These are phyloP conservation scores for Loris lydekkerianus DNA, from an alignment of 2,797 vertebrate genomes.

Conservation along the genomic window DNA sequence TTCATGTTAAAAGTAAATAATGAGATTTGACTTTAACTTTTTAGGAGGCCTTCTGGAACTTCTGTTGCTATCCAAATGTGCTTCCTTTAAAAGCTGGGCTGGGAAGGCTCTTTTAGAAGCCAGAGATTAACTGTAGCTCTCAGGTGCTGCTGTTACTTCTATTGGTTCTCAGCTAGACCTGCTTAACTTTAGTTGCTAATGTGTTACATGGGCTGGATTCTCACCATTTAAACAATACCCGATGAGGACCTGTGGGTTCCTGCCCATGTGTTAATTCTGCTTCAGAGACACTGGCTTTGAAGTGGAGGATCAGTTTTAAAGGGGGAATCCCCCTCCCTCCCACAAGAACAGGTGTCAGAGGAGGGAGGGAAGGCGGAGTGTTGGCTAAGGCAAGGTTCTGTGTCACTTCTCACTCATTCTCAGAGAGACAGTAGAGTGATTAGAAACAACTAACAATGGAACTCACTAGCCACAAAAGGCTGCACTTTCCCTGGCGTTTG, in stretches of 20 bases:
- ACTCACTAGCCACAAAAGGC: conserved; percentile 56
- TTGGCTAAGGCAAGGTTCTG: not conserved
- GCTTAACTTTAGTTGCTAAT: not conserved
- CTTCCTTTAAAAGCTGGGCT: not conserved
- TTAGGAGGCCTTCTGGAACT: not conserved
- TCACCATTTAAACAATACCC: conserved; percentile 1
- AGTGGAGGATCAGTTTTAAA: conserved; percentile 13
- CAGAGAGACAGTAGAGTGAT: conserved; percentile 65
- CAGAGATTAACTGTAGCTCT: not conserved
- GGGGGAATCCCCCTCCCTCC: conserved; percentile 29
- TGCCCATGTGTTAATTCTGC: not conserved
- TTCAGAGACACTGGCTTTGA: not conserved
- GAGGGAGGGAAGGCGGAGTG: not conserved
- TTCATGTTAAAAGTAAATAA: not conserved
- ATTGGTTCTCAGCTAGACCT: not conserved
- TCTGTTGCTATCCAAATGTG: not conserved
- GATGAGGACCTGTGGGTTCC: rapidly evolving
- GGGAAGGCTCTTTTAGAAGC: not conserved
- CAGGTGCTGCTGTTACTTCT: not conserved
- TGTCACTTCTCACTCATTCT: conserved; percentile 78
- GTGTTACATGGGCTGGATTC: conserved; percentile 25
- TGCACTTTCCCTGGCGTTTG: conserved; percentile 61
- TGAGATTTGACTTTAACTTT: not conserved
- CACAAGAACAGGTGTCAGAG: conserved; percentile 29
- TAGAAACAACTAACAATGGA: conserved; percentile 51